A percentile compares a stretch with the other conserved stretches of the same genome.
These are phyloP conservation scores for Dynastes maya DNA, from an alignment of 2,888 invertebrate genomes.

Conservation along the genomic window DNA sequence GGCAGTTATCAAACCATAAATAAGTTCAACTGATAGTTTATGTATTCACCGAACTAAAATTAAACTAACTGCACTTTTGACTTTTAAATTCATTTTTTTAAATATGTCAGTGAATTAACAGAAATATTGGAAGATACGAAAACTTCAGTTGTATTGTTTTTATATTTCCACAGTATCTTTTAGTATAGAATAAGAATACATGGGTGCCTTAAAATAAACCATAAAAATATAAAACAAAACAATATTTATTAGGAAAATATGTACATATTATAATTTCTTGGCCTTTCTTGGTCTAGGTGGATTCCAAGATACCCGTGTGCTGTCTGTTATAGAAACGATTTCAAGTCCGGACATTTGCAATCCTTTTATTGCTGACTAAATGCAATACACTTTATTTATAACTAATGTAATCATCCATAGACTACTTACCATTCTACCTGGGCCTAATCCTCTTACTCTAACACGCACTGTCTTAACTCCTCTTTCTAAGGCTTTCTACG, in stretches of 20 bases:
- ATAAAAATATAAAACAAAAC: background rate
- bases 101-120: no score
- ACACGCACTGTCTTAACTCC: conserved; percentile 86
- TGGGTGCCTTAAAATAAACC: background rate
- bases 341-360: conserved; percentile 92
- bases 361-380: conserved; percentile 93
- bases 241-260: conserved; percentile 17
- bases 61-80: no score
- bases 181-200: no score
- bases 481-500: conserved; percentile 80
- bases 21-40: no score
- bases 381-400: conserved; percentile 57
- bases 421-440: conserved; percentile 88
- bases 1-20: no score
- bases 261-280: conserved; percentile 79
- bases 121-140: no score
- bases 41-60: no score
- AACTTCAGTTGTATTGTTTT: no score
- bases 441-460: conserved; percentile 87
- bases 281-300: conserved; percentile 89
- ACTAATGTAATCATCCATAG: background rate
- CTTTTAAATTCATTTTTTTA: no score
- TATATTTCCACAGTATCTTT: no score
- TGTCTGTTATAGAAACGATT: conserved; percentile 94
- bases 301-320: conserved; percentile 87